Evolutionary conservation across 2,797 vertebrate genomes (phyloP).

Genomic region (Tauraco hartlaubi): DNA sequence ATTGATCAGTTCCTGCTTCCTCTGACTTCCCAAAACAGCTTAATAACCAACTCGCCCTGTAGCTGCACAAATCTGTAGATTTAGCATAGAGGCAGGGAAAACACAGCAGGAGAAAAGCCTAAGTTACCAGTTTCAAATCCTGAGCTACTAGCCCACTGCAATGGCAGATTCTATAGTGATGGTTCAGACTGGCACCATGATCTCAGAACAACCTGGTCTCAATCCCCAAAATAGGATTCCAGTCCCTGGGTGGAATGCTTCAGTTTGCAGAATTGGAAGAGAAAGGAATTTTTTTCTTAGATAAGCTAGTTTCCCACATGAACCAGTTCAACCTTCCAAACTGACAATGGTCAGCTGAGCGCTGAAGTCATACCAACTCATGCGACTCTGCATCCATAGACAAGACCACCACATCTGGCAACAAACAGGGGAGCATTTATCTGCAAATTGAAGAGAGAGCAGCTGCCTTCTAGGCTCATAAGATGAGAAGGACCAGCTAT

Average conservation of each 20-base stretch:
- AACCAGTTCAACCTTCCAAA: neutral
- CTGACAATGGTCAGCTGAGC: neutral
- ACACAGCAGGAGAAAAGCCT: neutral
- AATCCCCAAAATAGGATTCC: neutral
- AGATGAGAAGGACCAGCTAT: neutral
- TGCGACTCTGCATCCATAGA: neutral
- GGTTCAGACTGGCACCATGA: neutral
- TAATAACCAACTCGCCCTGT: neutral
- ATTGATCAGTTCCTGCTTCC: neutral
- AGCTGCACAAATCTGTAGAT: neutral
- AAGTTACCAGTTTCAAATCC: neutral
- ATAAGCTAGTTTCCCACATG: neutral
- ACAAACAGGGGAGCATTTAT: neutral
- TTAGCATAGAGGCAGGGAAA: neutral
- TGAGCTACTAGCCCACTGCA: neutral
- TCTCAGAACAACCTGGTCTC: rapidly evolving
- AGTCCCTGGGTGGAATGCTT: neutral
- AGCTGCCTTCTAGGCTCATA: neutral
- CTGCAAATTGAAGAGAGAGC: neutral
- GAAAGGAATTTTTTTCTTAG: neutral
- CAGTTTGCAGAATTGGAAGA: neutral
- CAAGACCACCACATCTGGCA: neutral
- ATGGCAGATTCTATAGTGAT: neutral
- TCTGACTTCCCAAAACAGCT: neutral
- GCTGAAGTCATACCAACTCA: neutral